A percentile compares a stretch with the other conserved stretches of the same genome.
Evolutionary conservation across 2,797 vertebrate genomes (phyloP).

Genomic region (Dendrocincla tyrannina): DNA sequence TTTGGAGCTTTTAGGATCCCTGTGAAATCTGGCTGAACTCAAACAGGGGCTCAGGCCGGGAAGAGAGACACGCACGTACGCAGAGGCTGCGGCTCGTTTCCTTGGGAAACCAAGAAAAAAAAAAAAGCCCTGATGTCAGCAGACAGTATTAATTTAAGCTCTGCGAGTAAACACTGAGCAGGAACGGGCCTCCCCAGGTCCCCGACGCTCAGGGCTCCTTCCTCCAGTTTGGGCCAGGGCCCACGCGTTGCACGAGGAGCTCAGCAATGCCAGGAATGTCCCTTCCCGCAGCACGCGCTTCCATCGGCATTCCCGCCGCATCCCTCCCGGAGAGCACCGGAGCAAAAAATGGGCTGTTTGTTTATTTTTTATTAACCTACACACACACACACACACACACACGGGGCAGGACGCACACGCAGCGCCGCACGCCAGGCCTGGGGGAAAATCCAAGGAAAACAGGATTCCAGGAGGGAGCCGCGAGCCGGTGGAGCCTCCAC

Average conservation of each 20-base stretch:
- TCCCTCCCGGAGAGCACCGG: constrained; percentile 33
- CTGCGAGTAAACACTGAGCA: constrained; percentile 7
- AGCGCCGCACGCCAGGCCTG: not conserved
- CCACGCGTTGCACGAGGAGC: not conserved
- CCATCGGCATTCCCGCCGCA: constrained; percentile 12
- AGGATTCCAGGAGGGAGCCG: not conserved
- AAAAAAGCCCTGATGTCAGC: constrained; percentile 13
- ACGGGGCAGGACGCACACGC: constrained; percentile 1
- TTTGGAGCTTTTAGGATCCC: not conserved
- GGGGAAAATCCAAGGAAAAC: constrained; percentile 38
- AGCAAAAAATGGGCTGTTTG: constrained; percentile 5
- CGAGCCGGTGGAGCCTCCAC: not conserved
- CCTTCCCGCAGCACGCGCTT: constrained; percentile 18
- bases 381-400: constrained; percentile 31
- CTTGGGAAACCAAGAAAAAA: not conserved
- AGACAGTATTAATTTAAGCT: constrained; percentile 33
- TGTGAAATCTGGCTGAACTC: not conserved
- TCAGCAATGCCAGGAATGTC: constrained; percentile 17
- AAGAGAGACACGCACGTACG: not conserved
- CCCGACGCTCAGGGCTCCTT: not conserved
- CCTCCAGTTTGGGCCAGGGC: not conserved
- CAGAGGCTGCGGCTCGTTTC: not conserved
- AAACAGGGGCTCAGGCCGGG: not conserved
- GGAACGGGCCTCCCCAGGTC: constrained; percentile 26
- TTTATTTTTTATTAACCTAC: constrained; percentile 54